Conservation (phyloP, 2,113 vertebrate genomes). For the Myrmophylax atrothorax region DNA sequence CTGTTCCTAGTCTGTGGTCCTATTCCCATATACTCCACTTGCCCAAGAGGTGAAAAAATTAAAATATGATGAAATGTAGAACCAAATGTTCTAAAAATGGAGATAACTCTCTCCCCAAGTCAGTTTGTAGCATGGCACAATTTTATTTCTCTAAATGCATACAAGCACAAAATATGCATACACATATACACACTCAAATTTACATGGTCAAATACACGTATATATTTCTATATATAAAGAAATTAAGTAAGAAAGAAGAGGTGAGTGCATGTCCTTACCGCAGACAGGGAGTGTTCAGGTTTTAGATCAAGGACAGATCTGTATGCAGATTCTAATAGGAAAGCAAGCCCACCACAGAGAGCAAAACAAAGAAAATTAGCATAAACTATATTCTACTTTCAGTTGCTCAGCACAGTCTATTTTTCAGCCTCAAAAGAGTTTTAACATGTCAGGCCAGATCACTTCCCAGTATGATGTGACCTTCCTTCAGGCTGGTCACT, state of each 20-base stretch:
- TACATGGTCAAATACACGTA: neutral
- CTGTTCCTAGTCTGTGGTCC: neutral
- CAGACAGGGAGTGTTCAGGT: neutral
- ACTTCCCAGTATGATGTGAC: constrained; percentile 34
- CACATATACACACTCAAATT: neutral
- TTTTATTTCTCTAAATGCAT: neutral
- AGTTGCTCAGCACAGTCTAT: neutral
- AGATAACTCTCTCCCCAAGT: neutral
- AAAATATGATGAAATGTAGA: neutral
- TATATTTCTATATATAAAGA: neutral
- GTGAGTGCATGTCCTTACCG: neutral
- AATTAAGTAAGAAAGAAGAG: neutral
- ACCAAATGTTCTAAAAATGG: neutral
- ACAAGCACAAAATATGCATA: neutral
- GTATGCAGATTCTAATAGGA: neutral
- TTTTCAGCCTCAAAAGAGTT: constrained; percentile 19
- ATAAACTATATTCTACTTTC: neutral
- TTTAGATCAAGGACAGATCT: neutral
- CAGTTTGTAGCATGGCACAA: neutral
- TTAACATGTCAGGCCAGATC: neutral
- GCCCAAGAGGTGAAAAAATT: neutral
- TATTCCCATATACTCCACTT: neutral
- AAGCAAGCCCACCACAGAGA: neutral
- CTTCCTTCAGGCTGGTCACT: constrained; percentile 52
- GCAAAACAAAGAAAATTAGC: neutral